These are phyloP conservation scores for Rhineura floridana DNA, from an alignment of 2,113 vertebrate species.

Conservation along the genomic window DNA sequence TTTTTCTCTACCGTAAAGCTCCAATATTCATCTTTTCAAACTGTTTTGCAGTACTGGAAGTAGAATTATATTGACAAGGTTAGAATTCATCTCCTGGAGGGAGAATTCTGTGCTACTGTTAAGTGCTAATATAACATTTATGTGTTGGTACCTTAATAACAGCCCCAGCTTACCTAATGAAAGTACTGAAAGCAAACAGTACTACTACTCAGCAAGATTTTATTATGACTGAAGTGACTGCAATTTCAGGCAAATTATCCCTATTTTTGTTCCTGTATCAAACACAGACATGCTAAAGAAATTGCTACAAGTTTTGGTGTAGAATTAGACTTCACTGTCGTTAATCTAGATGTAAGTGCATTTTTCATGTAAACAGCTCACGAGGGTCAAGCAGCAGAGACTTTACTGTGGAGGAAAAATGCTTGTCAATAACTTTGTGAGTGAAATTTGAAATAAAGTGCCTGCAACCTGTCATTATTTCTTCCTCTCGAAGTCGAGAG, in stretches of 20 bases:
- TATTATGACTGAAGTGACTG: constrained; percentile 81
- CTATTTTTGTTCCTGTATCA: constrained; percentile 79
- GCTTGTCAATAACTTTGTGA: constrained; percentile 88
- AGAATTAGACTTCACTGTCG: constrained; percentile 85
- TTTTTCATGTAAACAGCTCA: constrained; percentile 84
- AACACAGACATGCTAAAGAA: constrained; percentile 79
- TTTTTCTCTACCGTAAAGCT: constrained; percentile 66
- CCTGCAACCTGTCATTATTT: constrained; percentile 93
- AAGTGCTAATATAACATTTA: constrained; percentile 95
- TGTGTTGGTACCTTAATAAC: constrained; percentile 84
- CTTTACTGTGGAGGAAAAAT: constrained; percentile 78
- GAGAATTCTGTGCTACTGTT: constrained; percentile 81
- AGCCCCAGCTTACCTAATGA: constrained; percentile 82
- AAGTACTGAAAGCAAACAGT: constrained; percentile 85
- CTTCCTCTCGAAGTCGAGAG: constrained; percentile 87
- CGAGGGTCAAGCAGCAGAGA: constrained; percentile 80
- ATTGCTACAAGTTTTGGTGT: constrained; percentile 79
- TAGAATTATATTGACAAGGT: constrained; percentile 92
- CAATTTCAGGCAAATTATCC: constrained; percentile 84
- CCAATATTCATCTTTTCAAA: constrained; percentile 83
- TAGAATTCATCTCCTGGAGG: constrained; percentile 85
- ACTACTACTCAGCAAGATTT: constrained; percentile 74
- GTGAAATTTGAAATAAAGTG: constrained; percentile 94
- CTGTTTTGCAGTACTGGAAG: constrained; percentile 77
- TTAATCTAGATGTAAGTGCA: constrained; percentile 89